Conservation (phyloP, 2,797 vertebrate genomes). For the Pangasius mekongensis region DNA sequence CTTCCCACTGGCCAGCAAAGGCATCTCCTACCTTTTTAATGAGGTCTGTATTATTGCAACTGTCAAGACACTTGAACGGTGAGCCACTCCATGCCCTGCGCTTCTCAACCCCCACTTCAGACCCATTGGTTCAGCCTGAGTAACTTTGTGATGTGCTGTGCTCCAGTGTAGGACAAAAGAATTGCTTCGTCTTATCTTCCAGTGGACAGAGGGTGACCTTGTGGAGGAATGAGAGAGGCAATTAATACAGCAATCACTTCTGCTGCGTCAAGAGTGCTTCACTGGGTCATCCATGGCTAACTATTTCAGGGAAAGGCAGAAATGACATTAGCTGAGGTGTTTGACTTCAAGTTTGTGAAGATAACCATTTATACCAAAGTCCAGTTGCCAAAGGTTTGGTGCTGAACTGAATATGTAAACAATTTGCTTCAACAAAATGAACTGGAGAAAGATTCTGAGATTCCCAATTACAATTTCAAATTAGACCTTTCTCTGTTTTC, state of each 20-base stretch:
- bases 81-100: conserved; percentile 54
- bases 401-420: neutral
- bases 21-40: conserved; percentile 59
- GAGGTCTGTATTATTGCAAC: conserved; percentile 59
- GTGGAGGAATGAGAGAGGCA: conserved; percentile 77
- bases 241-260: conserved; percentile 84
- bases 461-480: neutral
- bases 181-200: conserved; percentile 65
- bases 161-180: conserved; percentile 58
- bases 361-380: conserved; percentile 5
- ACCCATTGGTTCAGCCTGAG: conserved; percentile 72
- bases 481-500: neutral
- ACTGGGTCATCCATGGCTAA: conserved; percentile 75
- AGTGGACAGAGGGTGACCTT: conserved; percentile 74
- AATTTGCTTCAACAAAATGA: neutral
- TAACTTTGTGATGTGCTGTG: conserved; percentile 62
- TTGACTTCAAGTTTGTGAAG: conserved; percentile 23
- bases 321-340: conserved; percentile 31
- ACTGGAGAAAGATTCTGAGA: neutral
- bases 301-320: conserved; percentile 69
- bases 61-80: conserved; percentile 56
- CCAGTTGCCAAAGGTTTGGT: neutral
- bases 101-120: conserved; percentile 31
- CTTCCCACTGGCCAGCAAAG: conserved; percentile 51
- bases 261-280: conserved; percentile 76